phyloP scores from a whole-genome alignment of 2,888 invertebrate species.

The Acanthosepion esculentum region DNA sequence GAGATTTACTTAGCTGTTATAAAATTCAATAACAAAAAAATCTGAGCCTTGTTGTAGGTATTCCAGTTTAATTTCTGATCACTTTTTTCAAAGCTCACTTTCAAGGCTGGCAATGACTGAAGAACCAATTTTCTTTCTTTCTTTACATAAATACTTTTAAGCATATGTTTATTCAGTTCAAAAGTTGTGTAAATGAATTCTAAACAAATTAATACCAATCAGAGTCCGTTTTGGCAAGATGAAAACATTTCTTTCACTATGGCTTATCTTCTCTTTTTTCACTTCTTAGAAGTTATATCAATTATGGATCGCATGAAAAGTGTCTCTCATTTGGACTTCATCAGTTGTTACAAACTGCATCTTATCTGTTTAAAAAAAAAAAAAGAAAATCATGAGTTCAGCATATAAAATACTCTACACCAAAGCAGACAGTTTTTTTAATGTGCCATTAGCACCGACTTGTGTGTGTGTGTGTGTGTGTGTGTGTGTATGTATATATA shows the following conservation, averaged over 20 bases:
- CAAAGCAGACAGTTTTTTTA: background rate
- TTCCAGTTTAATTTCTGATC: no score
- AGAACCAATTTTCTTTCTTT: no score
- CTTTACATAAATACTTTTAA: background rate
- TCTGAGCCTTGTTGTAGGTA: no score
- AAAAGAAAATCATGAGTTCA: background rate
- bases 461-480: no score
- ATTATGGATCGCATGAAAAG: background rate
- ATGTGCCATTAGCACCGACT: no score
- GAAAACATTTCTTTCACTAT: background rate
- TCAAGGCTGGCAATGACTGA: background rate
- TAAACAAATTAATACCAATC: background rate
- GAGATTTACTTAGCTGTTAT: no score
- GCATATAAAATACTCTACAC: background rate
- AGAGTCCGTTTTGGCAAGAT: no score
- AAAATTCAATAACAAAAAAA: no score
- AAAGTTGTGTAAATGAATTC: background rate
- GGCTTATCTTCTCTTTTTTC: background rate
- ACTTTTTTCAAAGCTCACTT: background rate
- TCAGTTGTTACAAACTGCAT: background rate
- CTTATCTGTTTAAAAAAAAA: background rate
- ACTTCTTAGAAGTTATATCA: background rate
- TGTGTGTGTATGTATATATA: no score
- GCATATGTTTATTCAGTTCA: background rate
- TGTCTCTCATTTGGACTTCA: background rate